Conservation (phyloP, 2,113 vertebrate species). For the Anthoscopus minutus region DNA sequence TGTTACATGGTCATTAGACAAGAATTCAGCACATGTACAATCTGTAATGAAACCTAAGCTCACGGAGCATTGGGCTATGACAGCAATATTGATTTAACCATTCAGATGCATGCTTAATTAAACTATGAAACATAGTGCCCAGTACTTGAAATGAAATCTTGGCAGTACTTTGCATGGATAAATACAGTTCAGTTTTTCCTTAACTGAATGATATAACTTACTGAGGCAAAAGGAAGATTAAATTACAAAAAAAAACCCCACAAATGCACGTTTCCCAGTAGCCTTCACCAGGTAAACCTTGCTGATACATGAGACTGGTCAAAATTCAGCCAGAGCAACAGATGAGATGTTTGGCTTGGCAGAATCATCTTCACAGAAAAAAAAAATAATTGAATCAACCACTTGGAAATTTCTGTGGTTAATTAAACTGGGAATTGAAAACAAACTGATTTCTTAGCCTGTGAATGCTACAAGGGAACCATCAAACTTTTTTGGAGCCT, state of each 20-base stretch:
- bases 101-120: not conserved
- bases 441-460: not conserved
- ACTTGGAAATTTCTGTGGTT: not conserved
- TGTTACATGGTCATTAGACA: constrained; percentile 57
- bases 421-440: not conserved
- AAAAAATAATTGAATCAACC: not conserved
- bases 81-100: constrained; percentile 8
- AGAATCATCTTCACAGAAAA: not conserved
- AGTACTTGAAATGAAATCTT: not conserved
- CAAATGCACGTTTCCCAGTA: not conserved
- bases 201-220: not conserved
- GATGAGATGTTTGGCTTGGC: not conserved
- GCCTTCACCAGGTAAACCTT: not conserved
- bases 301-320: not conserved
- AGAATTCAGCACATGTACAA: constrained; percentile 31
- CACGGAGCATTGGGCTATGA: not conserved
- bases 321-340: not conserved
- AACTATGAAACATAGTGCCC: not conserved
- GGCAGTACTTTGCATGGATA: not conserved
- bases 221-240: not conserved
- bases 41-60: constrained; percentile 45
- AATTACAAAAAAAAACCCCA: not conserved
- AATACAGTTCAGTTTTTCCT: not conserved
- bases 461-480: not conserved
- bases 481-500: not conserved